These are phyloP conservation scores for Pluvianellus socialis DNA, from an alignment of 2,113 vertebrate genomes.

Conservation along the genomic window DNA sequence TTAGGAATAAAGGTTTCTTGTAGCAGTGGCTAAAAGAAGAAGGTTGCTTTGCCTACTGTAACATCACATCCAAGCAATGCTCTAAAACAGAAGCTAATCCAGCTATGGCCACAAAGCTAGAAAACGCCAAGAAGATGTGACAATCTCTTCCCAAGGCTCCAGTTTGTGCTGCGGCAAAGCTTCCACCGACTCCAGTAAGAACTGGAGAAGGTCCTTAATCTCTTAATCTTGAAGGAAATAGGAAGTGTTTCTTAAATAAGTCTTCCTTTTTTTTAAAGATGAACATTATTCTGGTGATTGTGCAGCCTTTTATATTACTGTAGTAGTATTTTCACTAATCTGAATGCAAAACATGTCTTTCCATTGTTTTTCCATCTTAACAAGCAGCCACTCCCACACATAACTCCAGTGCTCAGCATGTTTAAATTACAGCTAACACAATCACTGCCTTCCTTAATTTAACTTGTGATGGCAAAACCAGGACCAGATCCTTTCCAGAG, in stretches of 20 bases:
- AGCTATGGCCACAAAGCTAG: neutral
- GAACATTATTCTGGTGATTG: constrained; percentile 7
- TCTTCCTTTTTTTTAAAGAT: neutral
- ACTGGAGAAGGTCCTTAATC: neutral
- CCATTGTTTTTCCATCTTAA: constrained; percentile 28
- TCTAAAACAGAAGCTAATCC: neutral
- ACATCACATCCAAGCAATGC: neutral
- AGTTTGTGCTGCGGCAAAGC: neutral
- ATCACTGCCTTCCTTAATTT: constrained; percentile 27
- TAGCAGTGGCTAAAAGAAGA: neutral
- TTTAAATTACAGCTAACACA: constrained; percentile 46
- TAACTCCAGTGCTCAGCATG: constrained; percentile 22
- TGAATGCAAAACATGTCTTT: constrained; percentile 46
- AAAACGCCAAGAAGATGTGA: neutral
- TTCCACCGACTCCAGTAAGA: neutral
- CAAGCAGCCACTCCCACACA: neutral
- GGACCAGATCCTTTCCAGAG: constrained; percentile 22
- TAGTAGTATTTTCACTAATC: constrained; percentile 24
- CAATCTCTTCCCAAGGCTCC: neutral
- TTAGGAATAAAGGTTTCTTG: neutral
- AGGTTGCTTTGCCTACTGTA: neutral
- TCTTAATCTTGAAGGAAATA: neutral
- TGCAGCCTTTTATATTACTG: constrained; percentile 31
- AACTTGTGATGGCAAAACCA: constrained; percentile 38
- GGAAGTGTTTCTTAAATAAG: constrained; percentile 21